Conservation (phyloP, 2,888 invertebrate species). For the Branchellion lobata region DNA sequence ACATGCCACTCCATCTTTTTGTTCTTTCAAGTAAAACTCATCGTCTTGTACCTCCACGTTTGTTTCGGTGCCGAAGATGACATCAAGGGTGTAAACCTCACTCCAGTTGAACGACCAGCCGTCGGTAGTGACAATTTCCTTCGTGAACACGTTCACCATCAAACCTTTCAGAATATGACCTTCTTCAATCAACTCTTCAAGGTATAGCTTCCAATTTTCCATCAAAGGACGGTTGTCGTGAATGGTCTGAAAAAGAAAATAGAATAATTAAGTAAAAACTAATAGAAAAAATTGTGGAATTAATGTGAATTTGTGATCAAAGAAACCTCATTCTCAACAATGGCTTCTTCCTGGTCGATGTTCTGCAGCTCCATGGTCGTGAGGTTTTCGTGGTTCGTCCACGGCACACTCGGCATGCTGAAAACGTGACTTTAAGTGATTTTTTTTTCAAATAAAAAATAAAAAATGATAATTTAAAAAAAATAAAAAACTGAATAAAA, state of each 20-base stretch:
- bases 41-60: constrained; percentile 4
- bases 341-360: constrained; percentile 25
- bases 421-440: background rate
- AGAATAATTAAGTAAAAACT: too few relatives aligned
- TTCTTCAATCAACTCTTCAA: constrained; percentile 26
- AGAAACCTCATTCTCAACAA: constrained; percentile 29
- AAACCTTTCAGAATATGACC: constrained; percentile 5
- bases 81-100: constrained; percentile 21
- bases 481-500: background rate
- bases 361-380: constrained; percentile 19
- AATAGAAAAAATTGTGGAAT: background rate
- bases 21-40: background rate
- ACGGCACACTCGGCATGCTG: constrained; percentile 31
- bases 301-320: background rate
- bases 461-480: background rate
- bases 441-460: background rate
- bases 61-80: background rate
- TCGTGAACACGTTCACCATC: constrained; percentile 33
- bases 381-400: background rate
- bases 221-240: constrained; percentile 30
- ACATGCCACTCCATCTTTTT: background rate
- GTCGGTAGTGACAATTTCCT: constrained; percentile 9
- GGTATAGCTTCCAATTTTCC: constrained; percentile 30
- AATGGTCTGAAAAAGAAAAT: constrained; percentile 14
- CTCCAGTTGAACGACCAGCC: constrained; percentile 34